Base-by-base conservation (phyloP, 1,140 invertebrate species). In the Cyphomyrmex costatus region DNA sequence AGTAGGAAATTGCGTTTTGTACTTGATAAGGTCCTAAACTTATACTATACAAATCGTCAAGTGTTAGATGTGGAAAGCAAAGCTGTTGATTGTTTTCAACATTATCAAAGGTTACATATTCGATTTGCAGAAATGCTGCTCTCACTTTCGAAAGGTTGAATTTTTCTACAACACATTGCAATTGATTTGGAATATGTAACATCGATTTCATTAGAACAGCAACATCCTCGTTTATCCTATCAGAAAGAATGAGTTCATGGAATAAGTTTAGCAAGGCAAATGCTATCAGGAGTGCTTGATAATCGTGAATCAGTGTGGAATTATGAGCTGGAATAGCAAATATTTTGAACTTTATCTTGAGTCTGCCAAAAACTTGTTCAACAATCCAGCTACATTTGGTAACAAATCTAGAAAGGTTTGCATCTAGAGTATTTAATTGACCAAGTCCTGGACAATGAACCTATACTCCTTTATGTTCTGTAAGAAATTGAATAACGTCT, bases 291-390 rank as follows among this genome's bases (percentile, higher is more conserved):
- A 71, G 68, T 2, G 24, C 16, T 16, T 71, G 46, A 10, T n/a
- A 33, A 30, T 71, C 46, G 8, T 70, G 3, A 5, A 3, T 1
- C 1, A 51, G 10, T 2, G 21, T 71, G 5, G 21, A 7, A 16
- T 71, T 30, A 19, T 51, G 68, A 16, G 42, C 66, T 49, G 42
- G 2, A n/a, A 70, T 3, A 6, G 42, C 7, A 8, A 71, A 71
- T 0, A 71, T 51, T 33, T 71, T 71, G 4, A 71, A 71, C 8
- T 71, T 71, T 10, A 30, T 51, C 7, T 71, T 71, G 2, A 71
- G 14, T 19, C 46, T 12, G 30, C 46, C 68, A 12, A 71, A 71
- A 19, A 71, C 68, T 70, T 51, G 46, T n/a, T 71, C 46, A 10
- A 53, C 19, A 19, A 71, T 33, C 68, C 68, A 51, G 0, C n/a